Conservation (phyloP, 2,888 invertebrate species). For the Dorcus hopei region DNA sequence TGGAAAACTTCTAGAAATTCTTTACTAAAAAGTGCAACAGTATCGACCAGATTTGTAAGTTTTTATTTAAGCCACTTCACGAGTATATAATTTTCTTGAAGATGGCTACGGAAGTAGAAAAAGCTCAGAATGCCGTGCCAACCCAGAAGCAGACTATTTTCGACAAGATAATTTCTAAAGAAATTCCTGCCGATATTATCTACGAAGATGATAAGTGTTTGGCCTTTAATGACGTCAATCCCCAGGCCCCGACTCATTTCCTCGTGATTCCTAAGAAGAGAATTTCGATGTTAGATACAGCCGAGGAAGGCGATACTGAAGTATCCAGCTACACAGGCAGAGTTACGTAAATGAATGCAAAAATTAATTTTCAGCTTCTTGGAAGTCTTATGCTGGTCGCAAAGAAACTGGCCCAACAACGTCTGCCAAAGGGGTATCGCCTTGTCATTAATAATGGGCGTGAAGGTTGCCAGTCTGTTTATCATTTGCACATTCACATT, state of each 20-base stretch:
- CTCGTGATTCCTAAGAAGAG: slow-evolving; percentile 77
- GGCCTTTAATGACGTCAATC: slow-evolving; percentile 76
- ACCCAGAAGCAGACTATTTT: slow-evolving; percentile 61
- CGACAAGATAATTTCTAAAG: slow-evolving; percentile 72
- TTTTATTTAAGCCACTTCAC: no score
- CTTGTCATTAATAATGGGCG: slow-evolving; percentile 76
- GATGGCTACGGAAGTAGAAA: slow-evolving; percentile 45
- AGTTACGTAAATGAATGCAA: neutral
- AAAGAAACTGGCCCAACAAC: slow-evolving; percentile 60
- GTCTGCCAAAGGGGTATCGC: slow-evolving; percentile 67
- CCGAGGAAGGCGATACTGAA: slow-evolving; percentile 53
- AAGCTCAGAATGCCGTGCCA: slow-evolving; percentile 35
- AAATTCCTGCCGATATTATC: slow-evolving; percentile 77
- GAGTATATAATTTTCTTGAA: slow-evolving; percentile 16
- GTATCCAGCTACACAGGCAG: slow-evolving; percentile 25
- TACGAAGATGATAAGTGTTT: slow-evolving; percentile 78
- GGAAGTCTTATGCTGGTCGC: slow-evolving; percentile 72
- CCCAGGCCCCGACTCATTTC: slow-evolving; percentile 83
- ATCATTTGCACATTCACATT: slow-evolving; percentile 80
- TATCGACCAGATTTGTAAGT: no score
- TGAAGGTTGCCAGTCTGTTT: slow-evolving; percentile 80
- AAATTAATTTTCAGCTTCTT: slow-evolving; percentile 39
- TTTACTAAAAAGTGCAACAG: no score
- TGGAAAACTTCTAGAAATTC: no score
- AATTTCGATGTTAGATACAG: slow-evolving; percentile 63